These are phyloP conservation scores for Papilio gigon DNA, from an alignment of 2,888 invertebrate genomes.

Conservation along the genomic window DNA sequence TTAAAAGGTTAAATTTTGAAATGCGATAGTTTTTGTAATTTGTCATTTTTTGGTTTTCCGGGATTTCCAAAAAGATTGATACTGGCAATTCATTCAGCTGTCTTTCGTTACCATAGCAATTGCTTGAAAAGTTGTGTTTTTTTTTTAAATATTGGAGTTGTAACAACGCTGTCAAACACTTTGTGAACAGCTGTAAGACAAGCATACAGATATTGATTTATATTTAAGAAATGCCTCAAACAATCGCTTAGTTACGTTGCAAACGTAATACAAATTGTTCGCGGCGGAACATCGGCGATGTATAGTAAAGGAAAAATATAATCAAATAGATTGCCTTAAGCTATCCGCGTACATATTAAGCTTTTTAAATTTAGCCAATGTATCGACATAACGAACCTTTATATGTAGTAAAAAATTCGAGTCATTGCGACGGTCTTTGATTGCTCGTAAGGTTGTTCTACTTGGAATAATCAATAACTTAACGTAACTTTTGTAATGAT, in stretches of 20 bases:
- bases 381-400: slow-evolving; percentile 47
- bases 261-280: slow-evolving; percentile 51
- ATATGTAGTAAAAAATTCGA: slow-evolving; percentile 46
- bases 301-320: slow-evolving; percentile 52
- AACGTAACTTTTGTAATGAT: background rate
- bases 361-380: slow-evolving; percentile 48
- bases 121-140: no score
- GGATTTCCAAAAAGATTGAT: no score
- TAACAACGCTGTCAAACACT: no score
- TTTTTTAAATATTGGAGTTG: no score
- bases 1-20: background rate
- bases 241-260: slow-evolving; percentile 40
- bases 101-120: no score
- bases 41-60: no score
- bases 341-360: slow-evolving; percentile 48
- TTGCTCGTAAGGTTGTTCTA: slow-evolving; percentile 44
- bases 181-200: background rate
- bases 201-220: background rate
- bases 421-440: slow-evolving; percentile 48
- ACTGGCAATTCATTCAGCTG: no score
- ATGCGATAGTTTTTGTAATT: no score
- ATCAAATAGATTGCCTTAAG: slow-evolving; percentile 56
- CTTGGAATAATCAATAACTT: slow-evolving; percentile 40
- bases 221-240: slow-evolving; percentile 34
- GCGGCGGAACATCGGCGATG: slow-evolving; percentile 46